These are phyloP conservation scores for Penelope pileata DNA, from an alignment of 2,113 vertebrate species.

Conservation along the genomic window DNA sequence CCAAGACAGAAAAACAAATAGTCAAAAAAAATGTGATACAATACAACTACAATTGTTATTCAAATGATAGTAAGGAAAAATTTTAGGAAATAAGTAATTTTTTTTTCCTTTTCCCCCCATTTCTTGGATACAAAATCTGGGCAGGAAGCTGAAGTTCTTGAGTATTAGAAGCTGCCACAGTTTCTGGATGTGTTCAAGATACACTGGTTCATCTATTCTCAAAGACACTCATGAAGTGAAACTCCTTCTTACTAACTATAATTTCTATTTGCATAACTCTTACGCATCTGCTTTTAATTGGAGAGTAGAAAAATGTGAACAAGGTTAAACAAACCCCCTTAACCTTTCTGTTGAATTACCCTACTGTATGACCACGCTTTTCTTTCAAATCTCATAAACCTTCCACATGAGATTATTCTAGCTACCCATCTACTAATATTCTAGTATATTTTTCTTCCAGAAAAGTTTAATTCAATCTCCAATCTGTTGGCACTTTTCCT, in stretches of 20 bases:
- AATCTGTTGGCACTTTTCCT: neutral
- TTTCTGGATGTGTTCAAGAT: neutral
- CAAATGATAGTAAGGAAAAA: neutral
- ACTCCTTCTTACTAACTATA: neutral
- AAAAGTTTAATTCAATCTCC: neutral
- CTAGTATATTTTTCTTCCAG: neutral
- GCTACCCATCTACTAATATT: neutral
- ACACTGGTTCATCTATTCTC: neutral
- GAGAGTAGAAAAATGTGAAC: neutral
- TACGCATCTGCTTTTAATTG: neutral
- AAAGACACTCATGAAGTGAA: neutral
- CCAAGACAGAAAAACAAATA: too few relatives aligned
- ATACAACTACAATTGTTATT: neutral
- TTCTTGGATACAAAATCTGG: neutral
- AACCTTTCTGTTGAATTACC: neutral
- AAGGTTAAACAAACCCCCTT: neutral
- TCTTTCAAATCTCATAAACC: neutral
- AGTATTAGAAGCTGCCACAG: fast-evolving
- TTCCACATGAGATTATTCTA: neutral
- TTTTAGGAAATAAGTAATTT: neutral
- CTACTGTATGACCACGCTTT: neutral
- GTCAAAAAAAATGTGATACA: too few relatives aligned
- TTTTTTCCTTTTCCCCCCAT: fast-evolving
- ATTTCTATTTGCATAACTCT: neutral
- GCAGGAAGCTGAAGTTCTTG: neutral